Conservation (phyloP, 2,797 vertebrate species). For the Schizopygopsis malacanthus region DNA sequence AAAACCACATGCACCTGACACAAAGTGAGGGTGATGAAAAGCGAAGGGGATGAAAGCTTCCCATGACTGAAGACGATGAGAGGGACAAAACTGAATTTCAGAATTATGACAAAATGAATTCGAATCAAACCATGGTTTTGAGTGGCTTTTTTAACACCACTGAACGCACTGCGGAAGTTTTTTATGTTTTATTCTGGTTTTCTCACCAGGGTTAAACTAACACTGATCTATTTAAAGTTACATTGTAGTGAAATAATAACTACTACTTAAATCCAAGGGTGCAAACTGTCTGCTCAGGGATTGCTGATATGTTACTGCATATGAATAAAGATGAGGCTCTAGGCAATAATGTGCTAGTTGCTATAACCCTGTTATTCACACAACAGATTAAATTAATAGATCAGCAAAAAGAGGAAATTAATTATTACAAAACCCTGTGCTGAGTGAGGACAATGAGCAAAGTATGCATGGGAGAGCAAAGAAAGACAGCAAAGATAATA, state of each 20-base stretch:
- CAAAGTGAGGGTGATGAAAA: conserved; percentile 47
- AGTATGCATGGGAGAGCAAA: not conserved
- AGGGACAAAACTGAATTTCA: conserved; percentile 35
- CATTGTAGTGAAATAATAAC: conserved; percentile 64
- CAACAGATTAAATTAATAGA: conserved; percentile 72
- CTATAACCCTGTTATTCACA: conserved; percentile 68
- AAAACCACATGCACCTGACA: conserved; percentile 33
- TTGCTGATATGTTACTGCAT: conserved; percentile 72
- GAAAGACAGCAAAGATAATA: not conserved
- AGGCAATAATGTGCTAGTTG: conserved; percentile 69
- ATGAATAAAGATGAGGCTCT: conserved; percentile 72
- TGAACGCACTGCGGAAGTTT: not conserved
- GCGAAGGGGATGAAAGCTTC: conserved; percentile 43
- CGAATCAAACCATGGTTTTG: conserved; percentile 22
- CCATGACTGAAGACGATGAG: conserved; percentile 59
- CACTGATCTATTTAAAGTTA: conserved; percentile 9
- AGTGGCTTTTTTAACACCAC: conserved; percentile 34
- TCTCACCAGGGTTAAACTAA: not conserved
- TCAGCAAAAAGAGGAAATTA: conserved; percentile 77
- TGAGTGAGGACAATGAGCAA: not conserved
- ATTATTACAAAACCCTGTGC: conserved; percentile 67
- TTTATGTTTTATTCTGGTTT: not conserved
- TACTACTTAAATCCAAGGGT: conserved; percentile 65
- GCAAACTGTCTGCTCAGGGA: conserved; percentile 64
- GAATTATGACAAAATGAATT: conserved; percentile 48